Evolutionary conservation across 2,888 invertebrate species (phyloP), one percentile per base, ranked within the genome.

Genomic region (Sepiola atlantica): DNA sequence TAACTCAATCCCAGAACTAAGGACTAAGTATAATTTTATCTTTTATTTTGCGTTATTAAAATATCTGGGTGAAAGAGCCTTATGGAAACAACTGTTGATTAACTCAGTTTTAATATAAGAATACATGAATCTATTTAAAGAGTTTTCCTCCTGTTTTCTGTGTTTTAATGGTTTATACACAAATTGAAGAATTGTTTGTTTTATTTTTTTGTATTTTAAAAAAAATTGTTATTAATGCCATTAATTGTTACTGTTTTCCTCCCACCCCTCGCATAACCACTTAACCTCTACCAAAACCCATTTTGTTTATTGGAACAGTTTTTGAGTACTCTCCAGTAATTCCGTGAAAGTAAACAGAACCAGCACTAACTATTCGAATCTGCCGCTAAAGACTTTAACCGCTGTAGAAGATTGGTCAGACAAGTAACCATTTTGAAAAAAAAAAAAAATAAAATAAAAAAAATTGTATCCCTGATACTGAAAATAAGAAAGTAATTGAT

Each of bases 391-490:
- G n/a, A n/a, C n/a, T 77, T n/a, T 77, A 32, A 77, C 77, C n/a
- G n/a, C 77, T 77, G 77, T 77, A 77, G 77, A 77, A 77, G 77
- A 77, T 77, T 77, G 28, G 77, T 77, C 77, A 77, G 77, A 77
- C 77, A 77, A 77, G n/a, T 10, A n/a, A 77, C 12, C 16, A 77
- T 61, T 28, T 61, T 61, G 61, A 61, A 61, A 61, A 24, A 28
- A 45, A 45, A 45, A 2, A 45, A 45, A 45, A 61, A 61, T 24
- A 24, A 28, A 45, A 45, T 4, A 2, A 45, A 45, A 45, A 45
- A 2, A 45, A 45, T 45, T 45, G 45, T 8, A 8, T 45, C 45
- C 2, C 2, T 8, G 45, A 45, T 45, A 45, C 45, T n/a, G n/a
- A n/a, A n/a, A n/a, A n/a, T n/a, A 45, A 4, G 45, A 45, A 45